Percentiles rank a stretch among this genome's conserved stretches.
Evolutionary conservation across 2,113 vertebrate genomes (phyloP).

Genomic region (Odobenus rosmarus): DNA sequence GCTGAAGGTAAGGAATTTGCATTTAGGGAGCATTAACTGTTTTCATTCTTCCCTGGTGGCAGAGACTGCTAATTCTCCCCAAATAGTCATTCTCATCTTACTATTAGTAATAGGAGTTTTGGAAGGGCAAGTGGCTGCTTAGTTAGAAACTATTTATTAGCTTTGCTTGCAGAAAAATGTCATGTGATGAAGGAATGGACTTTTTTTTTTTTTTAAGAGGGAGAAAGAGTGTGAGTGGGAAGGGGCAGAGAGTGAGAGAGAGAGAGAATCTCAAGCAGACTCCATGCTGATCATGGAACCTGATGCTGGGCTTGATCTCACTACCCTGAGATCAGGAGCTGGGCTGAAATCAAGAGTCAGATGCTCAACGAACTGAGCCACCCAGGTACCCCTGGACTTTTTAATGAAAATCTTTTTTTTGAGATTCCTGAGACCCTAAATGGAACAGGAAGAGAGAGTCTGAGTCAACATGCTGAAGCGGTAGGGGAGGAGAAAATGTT

Average conservation of each 20-base stretch:
- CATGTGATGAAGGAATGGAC: neutral
- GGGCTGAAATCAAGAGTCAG: neutral
- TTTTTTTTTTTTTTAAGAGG: neutral
- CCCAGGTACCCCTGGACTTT: neutral
- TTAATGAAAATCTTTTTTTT: neutral
- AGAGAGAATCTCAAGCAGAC: neutral
- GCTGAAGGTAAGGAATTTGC: neutral
- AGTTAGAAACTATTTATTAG: neutral
- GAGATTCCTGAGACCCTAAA: neutral
- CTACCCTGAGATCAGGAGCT: neutral
- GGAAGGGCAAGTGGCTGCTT: neutral
- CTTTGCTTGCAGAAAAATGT: neutral
- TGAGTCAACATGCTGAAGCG: neutral
- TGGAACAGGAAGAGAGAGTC: neutral
- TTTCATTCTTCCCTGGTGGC: neutral
- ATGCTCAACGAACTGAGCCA: neutral
- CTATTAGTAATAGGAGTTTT: neutral
- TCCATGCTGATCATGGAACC: neutral
- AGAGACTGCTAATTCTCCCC: neutral
- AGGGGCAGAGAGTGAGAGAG: neutral
- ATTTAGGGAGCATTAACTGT: neutral
- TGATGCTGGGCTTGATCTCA: neutral
- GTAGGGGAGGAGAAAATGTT: neutral
- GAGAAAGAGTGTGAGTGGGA: neutral
- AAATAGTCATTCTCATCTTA: neutral